A percentile compares a stretch with the other conserved stretches of the same genome.
phyloP scores from a whole-genome alignment of 2,797 vertebrate species.

The Cossypha caffra region DNA sequence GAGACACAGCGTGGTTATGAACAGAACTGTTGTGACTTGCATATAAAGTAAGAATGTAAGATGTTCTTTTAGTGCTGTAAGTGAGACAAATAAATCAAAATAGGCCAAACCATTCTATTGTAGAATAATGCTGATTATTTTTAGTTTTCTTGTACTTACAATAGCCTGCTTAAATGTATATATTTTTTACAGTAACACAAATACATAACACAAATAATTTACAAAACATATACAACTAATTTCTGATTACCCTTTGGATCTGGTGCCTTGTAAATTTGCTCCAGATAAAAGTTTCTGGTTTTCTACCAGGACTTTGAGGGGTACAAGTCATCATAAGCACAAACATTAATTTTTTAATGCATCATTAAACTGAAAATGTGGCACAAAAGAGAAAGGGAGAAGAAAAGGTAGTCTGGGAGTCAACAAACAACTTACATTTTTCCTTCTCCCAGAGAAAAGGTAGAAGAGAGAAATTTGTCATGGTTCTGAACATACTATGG shows the following conservation, averaged over 20 bases:
- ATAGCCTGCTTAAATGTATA: constrained; percentile 49
- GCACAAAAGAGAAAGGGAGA: not conserved
- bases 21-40: constrained; percentile 42
- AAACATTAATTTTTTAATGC: constrained; percentile 21
- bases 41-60: constrained; percentile 29
- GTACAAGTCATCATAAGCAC: constrained; percentile 41
- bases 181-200: constrained; percentile 64
- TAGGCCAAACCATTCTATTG: constrained; percentile 62
- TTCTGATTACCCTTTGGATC: constrained; percentile 70
- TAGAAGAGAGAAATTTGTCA: constrained; percentile 21
- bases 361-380: constrained; percentile 2
- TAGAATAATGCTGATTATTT: constrained; percentile 60
- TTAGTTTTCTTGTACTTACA: constrained; percentile 66
- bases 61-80: constrained; percentile 53
- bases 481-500: not conserved
- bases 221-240: constrained; percentile 56
- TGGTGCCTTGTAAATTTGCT: constrained; percentile 37
- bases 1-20: not conserved
- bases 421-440: constrained; percentile 16
- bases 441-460: not conserved
- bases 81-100: constrained; percentile 67
- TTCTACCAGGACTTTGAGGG: constrained; percentile 32
- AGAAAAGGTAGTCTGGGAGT: not conserved
- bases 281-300: constrained; percentile 53
- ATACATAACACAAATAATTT: constrained; percentile 65